These are phyloP conservation scores for Nipponacmea schrenckii DNA, from an alignment of 2,888 invertebrate genomes.

Conservation along the genomic window DNA sequence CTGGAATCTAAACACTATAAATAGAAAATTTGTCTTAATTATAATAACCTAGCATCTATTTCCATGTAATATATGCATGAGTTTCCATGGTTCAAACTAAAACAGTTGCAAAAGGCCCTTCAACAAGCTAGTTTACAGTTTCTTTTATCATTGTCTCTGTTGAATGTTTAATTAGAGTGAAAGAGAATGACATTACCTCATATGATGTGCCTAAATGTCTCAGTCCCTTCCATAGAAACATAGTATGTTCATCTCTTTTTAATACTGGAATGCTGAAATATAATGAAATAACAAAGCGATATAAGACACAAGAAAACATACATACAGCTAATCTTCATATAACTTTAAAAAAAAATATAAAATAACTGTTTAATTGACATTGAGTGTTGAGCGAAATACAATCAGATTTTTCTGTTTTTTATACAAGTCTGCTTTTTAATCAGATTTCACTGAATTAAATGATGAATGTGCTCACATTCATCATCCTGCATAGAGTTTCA, in stretches of 20 bases:
- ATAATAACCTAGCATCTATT: neutral
- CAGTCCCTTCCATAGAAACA: constrained; percentile 76
- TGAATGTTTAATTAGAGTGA: too few relatives aligned
- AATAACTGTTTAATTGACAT: constrained; percentile 2
- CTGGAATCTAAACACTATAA: constrained; percentile 82
- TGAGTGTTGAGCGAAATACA: neutral
- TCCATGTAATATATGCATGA: neutral
- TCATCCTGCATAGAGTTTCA: too few relatives aligned
- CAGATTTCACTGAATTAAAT: too few relatives aligned
- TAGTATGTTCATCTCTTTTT: constrained; percentile 69
- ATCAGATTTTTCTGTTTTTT: neutral
- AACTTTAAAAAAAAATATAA: neutral
- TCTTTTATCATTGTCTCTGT: too few relatives aligned
- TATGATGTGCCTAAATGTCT: constrained; percentile 78
- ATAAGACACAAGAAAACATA: neutral
- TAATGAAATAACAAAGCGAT: neutral
- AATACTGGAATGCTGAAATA: constrained; percentile 72
- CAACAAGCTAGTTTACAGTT: too few relatives aligned
- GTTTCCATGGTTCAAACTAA: neutral
- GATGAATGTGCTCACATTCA: too few relatives aligned
- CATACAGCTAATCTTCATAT: neutral
- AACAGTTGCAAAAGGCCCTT: neutral
- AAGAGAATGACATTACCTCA: constrained; percentile 69
- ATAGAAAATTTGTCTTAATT: neutral
- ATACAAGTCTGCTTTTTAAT: too few relatives aligned